Percentiles rank a stretch among this genome's conserved stretches.
Conservation (phyloP, 2,888 invertebrate species). For the Hypena proboscidalis region DNA sequence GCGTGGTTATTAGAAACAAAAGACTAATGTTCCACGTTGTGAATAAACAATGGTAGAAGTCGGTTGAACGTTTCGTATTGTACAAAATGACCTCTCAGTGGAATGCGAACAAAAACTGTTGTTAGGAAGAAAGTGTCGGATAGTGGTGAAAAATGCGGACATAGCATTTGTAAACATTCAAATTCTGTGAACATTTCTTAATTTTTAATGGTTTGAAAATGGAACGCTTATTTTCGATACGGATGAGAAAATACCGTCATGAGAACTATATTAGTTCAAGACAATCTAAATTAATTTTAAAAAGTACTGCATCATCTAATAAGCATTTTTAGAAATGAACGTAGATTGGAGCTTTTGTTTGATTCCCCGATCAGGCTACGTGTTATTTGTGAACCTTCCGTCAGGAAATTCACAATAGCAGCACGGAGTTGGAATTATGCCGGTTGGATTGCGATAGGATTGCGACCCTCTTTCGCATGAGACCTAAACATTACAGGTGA, state of each 20-base stretch:
- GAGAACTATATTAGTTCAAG: no score
- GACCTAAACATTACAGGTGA: no score
- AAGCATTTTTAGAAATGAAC: no score
- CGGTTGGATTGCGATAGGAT: no score
- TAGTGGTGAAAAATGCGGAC: slow-evolving; percentile 34
- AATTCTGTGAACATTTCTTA: slow-evolving; percentile 9
- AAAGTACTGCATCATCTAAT: no score
- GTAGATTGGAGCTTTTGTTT: no score
- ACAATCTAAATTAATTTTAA: no score
- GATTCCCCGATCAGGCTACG: no score
- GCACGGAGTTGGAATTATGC: no score
- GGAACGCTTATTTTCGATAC: not conserved
- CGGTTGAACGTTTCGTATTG: slow-evolving; percentile 28
- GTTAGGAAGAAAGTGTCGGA: slow-evolving; percentile 37
- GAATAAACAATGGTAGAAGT: slow-evolving; percentile 49
- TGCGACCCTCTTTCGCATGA: no score
- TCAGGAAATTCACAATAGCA: no score
- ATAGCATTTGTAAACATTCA: slow-evolving; percentile 23
- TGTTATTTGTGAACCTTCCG: no score
- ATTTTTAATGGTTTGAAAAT: slow-evolving; percentile 13
- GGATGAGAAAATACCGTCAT: not conserved
- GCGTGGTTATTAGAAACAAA: slow-evolving; percentile 63
- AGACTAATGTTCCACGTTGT: slow-evolving; percentile 47
- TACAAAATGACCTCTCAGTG: slow-evolving; percentile 46
- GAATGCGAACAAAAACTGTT: slow-evolving; percentile 47